Evolutionary conservation across 1,140 invertebrate species (phyloP), one percentile per base, ranked within the genome.

Genomic region (Cepaea nemoralis): DNA sequence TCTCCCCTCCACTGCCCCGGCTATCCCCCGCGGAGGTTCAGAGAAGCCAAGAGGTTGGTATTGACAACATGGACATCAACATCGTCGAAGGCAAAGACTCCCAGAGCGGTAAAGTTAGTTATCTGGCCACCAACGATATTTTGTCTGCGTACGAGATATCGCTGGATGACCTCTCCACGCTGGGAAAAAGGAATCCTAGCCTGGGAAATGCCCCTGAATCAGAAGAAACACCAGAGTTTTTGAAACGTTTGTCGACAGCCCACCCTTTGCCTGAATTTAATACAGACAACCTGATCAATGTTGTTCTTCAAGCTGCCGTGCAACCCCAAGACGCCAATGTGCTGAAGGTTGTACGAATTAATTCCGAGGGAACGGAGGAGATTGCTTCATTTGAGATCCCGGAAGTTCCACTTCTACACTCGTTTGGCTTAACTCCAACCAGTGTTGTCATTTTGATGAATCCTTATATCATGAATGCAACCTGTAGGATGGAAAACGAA

Each of bases 41-140:
- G 8, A 63, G 59, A 63, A 63, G 59, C 22, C 59, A 63, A 31
- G 59, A 63, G 27, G 59, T 63, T 3, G 59, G 59, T 31, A 63
- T 63, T 31, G 59, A 63, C 22, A 63, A 63, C 27, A 63, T 63
- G 59, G 59, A 63, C 22, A 31, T 63, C 59, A 63, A 16, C 59
- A 31, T 63, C 16, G 27, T 31, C 1, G 59, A 63, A 2, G 27
- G 27, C 59, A 2, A 1, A 63, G 3, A 63, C n/a, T 3, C 59
- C n/a, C 1, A 31, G 33, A 31, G 6, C n/a, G n/a, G 16, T 16
- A 0, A 6, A 3, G 59, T 2, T 8, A 27, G 33, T 63, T 5
- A 31, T 5, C n/a, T 63, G 22, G 59, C 59, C 1, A 63, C 59
- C 8, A 63, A 63, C 16, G 59, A 63, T 63, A 63, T 63, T 31